Conservation (phyloP, 2,888 invertebrate genomes). For the Adineta ricciae region DNA sequence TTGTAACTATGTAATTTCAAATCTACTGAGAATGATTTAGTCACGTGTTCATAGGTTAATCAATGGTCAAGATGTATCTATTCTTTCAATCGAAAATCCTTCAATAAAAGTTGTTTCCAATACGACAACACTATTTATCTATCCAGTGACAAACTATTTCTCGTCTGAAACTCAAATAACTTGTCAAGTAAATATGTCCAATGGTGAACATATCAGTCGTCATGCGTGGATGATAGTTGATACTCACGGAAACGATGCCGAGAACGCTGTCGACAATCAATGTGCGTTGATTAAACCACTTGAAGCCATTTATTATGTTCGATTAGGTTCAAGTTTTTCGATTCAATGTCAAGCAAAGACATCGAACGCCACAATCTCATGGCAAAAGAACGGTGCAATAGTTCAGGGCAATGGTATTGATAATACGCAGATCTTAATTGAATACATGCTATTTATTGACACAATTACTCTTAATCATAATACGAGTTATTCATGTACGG, state of each 20-base stretch:
- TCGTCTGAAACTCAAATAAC: neutral
- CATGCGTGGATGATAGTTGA: neutral
- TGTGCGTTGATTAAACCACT: neutral
- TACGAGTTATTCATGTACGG: neutral
- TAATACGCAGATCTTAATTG: neutral
- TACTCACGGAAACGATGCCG: neutral
- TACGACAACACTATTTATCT: neutral
- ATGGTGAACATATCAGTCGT: neutral
- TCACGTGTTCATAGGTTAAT: neutral
- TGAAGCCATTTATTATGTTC: neutral
- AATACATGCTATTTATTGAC: conserved; percentile 4
- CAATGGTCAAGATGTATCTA: neutral
- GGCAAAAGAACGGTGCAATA: neutral
- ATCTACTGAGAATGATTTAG: too few relatives aligned
- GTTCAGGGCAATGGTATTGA: neutral
- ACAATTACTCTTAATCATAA: neutral
- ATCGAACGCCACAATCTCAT: neutral
- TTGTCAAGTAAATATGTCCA: neutral
- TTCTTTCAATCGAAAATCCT: neutral
- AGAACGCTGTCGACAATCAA: neutral
- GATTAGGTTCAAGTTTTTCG: neutral
- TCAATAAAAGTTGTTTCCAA: neutral
- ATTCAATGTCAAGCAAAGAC: neutral
- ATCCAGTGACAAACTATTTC: neutral
- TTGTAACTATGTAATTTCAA: too few relatives aligned